These are phyloP conservation scores for Otolemur crassicaudatus DNA, from an alignment of 2,797 vertebrate species.

Conservation along the genomic window DNA sequence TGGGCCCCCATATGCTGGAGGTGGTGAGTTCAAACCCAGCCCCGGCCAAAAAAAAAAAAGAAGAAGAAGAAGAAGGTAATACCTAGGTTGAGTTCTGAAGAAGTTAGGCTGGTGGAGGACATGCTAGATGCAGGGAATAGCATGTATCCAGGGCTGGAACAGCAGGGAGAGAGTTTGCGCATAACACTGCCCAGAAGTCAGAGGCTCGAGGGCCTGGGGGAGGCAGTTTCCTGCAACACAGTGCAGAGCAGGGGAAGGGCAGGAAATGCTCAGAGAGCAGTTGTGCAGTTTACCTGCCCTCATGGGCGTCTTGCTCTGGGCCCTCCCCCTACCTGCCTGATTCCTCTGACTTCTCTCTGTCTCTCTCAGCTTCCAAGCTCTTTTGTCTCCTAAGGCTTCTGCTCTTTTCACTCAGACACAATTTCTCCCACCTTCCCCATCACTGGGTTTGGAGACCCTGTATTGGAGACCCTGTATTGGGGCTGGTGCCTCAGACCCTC, in stretches of 20 bases:
- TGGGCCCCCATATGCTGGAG: no score
- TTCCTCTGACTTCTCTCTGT: background rate
- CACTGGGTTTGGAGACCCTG: background rate
- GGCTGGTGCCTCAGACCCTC: background rate
- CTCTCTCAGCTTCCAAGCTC: background rate
- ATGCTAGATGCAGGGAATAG: background rate
- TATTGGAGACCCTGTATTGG: background rate
- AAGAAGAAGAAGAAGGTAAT: no score
- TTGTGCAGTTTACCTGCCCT: no score
- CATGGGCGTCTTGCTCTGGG: background rate
- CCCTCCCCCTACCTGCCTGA: rapidly evolving
- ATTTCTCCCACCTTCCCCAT: background rate
- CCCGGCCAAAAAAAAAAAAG: no score
- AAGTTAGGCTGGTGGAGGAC: background rate
- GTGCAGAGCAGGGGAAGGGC: background rate
- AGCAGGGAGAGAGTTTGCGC: background rate
- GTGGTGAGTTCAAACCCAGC: no score
- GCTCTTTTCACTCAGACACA: background rate
- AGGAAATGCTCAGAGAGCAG: no score
- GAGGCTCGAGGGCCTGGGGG: background rate
- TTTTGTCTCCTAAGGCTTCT: background rate
- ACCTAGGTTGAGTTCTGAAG: background rate
- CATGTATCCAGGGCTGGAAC: background rate
- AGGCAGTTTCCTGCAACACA: background rate
- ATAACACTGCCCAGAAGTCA: background rate